Base-by-base conservation (phyloP, 2,888 invertebrate species). In the Glyphotaelius pellucidus region DNA sequence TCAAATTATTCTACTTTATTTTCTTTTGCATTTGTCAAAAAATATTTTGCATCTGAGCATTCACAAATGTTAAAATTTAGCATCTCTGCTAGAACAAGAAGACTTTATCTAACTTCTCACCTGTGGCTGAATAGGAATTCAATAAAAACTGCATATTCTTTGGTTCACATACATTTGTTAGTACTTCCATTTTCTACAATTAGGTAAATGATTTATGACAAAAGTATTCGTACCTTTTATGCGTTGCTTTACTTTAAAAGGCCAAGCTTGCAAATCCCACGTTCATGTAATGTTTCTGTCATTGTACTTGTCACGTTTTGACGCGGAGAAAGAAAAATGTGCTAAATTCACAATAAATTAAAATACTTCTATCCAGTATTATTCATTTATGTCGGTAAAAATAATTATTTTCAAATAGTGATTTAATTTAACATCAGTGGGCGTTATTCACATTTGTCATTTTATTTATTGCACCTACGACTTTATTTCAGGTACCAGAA, bases 231-330 rank as follows among this genome's bases (percentile, higher is more conserved):
- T n/a, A 67, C n/a, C 67, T 67, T 67, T 67, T 67, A 67, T n/a
- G 52, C 25, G 1, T 25, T 9, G 25, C 67, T n/a, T 67, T 67
- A 67, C 67, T 67, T 67, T 67, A 25, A 67, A 67, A 67, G 0
- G n/a, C 25, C 25, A 11, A 67, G 25, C 67, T 67, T 67, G 67
- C 67, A 67, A 67, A 67, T 67, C 67, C 67, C 86, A 86, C 86
- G 86, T 86, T 47, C 86, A 42, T 30, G 86, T 86, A 86, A 47
- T 86, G 30, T n/a, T 42, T 35, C 3, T 38, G 35, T 87, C 32
- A 89, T 89, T 89, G 88, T 89, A 79, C 9, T 89, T 35, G 25
- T 32, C 88, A 89, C 88, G 88, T 79, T 52, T 89, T 89, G 32
- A n/a, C 88, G 32, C 4, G 30, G 79, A 79, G 80, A 89, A 67